Base-by-base conservation (phyloP, 2,797 vertebrate species). In the Phaenicophaeus curvirostris region DNA sequence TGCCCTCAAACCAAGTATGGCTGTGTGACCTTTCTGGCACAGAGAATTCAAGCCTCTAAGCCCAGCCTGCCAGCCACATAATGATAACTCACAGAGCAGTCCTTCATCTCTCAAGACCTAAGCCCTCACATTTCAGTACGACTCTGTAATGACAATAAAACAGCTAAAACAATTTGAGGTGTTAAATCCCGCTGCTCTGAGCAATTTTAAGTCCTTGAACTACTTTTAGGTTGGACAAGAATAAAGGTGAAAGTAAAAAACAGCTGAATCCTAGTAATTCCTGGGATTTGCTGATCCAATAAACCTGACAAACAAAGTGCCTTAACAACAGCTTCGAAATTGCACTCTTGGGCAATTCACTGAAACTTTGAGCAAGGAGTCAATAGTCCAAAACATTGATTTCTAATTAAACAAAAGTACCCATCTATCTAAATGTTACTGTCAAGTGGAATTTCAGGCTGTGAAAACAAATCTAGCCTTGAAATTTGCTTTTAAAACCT, bases 241-340 rank as follows among this genome's bases (percentile, higher is more conserved):
- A 91, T 61, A 87, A 76, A 96, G 91, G 91, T 89, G 87, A 94
- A 96, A 94, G 95, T 69, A 81, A 74, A 94, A 93, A 96, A 92
- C 37, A 94, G 95, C 91, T 93, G 94, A 96, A 94, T 90, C 83
- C 63, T 61, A 72, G 33, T 86, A 91, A 96, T 96, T 96, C 95
- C 95, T 93, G 71, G 44, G 85, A 94, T 94, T 79, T 96, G 95
- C 95, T 96, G 91, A 96, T 74, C 80, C 95, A 94, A 93, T 86
- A 95, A 95, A 94, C 59, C 85, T 74, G 85, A 74, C 85, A 94
- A 92, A 93, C 71, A 89, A 95, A 48, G 31, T 89, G 87, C 82
- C 63, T 93, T 39, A 61, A 88, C 87, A 71, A 72, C 85, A 44
- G 37, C 69, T 90, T 82, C 82, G 54, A 88, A 91, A 95, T 7